phyloP scores from a whole-genome alignment of 2,113 vertebrate species.

The Gopherus flavomarginatus region DNA sequence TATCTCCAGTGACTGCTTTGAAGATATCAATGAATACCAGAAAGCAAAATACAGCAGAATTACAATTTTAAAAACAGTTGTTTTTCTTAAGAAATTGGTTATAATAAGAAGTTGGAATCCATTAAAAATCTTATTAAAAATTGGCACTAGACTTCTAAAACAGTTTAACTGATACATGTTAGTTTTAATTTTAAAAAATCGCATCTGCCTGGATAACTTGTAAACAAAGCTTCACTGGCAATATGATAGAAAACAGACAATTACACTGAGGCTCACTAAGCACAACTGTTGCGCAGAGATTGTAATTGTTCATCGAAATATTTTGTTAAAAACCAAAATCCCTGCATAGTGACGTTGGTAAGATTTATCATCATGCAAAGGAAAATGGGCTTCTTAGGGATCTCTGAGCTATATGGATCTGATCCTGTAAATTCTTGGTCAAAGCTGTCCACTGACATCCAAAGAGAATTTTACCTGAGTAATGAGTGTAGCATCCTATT shows the following conservation, averaged over 20 bases:
- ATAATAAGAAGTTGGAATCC: not conserved
- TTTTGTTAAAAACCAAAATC: not conserved
- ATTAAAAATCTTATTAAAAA: not conserved
- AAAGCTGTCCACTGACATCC: not conserved
- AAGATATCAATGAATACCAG: not conserved
- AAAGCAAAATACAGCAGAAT: not conserved
- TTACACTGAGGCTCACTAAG: not conserved
- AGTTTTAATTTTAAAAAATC: not conserved
- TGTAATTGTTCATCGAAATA: not conserved
- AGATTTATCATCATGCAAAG: not conserved
- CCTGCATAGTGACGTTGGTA: not conserved
- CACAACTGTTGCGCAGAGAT: not conserved
- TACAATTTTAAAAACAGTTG: not conserved
- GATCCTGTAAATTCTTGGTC: not conserved
- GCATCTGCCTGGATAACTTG: not conserved
- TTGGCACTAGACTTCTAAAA: not conserved
- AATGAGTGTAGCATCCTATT: not conserved
- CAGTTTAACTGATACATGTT: not conserved
- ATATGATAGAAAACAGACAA: not conserved
- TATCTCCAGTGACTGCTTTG: slow-evolving; percentile 38
- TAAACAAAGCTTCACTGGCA: not conserved
- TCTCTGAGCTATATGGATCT: not conserved
- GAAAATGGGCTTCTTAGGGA: not conserved
- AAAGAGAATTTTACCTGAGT: not conserved
- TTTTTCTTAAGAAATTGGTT: not conserved